Evolutionary conservation across 2,113 vertebrate genomes (phyloP).

Genomic region (Pampusana beccarii): DNA sequence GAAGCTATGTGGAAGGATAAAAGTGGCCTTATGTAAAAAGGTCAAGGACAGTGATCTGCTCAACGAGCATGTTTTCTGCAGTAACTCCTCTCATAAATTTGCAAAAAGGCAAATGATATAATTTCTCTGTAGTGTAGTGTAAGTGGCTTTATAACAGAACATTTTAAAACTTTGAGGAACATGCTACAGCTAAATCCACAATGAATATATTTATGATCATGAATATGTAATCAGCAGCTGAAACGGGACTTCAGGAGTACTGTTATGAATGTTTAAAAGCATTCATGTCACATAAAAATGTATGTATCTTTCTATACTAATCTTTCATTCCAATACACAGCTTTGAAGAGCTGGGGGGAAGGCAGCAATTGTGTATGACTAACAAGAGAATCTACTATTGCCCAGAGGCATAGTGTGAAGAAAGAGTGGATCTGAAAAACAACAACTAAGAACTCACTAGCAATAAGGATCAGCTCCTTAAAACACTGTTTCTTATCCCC

Average conservation of each 20-base stretch:
- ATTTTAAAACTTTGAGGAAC: neutral
- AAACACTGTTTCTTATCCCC: neutral
- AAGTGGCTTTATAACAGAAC: neutral
- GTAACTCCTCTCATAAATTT: neutral
- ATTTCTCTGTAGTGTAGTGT: neutral
- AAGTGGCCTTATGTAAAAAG: neutral
- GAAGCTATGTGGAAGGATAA: neutral
- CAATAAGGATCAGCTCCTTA: neutral
- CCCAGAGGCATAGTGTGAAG: neutral
- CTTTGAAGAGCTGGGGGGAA: neutral
- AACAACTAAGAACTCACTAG: neutral
- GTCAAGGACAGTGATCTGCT: neutral
- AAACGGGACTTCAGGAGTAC: neutral
- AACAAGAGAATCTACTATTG: neutral
- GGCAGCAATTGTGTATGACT: neutral
- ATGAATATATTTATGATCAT: neutral
- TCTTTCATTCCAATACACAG: neutral
- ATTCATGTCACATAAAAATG: neutral
- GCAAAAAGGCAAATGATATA: neutral
- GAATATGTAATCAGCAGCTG: neutral
- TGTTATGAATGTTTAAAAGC: neutral
- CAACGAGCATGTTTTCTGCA: neutral
- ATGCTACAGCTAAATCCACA: neutral
- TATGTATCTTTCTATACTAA: neutral
- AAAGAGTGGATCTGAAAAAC: neutral